Base-by-base conservation (phyloP, 1,140 invertebrate species). In the Drosophila punjabiensis region DNA sequence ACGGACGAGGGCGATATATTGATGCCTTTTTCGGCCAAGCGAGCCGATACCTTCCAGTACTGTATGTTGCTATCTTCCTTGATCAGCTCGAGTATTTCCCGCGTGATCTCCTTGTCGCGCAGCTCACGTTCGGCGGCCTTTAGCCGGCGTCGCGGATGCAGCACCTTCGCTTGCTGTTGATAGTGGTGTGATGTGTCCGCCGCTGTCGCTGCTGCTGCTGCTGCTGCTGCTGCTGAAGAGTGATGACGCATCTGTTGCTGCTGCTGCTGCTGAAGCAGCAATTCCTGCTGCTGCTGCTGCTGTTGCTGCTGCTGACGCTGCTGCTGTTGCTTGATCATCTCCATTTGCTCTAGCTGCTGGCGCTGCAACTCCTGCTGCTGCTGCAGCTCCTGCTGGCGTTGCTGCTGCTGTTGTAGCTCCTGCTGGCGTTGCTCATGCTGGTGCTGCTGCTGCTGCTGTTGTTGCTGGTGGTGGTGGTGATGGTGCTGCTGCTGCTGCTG, bases 61-160 rank as follows among this genome's bases (percentile, higher is more conserved):
- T 93, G 92, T 39, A 93, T 93, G 39, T 93, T 93, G 73, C 87
- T 93, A 52, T 93, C 92, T 80, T 93, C 92, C 61, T 90, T 91
- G 53, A 93, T 93, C 43, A 93, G 76, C 63, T 92, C 90, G 55
- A 93, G 80, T 61, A 93, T 93, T 82, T 93, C 92, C n/a, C 91
- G 84, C 30, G 92, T 93, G n/a, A 93, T 91, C 75, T 93, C 81
- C 69, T 92, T 93, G 75, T 93, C 92, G 48, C 92, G 92, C 50
- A 79, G 61, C 56, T 92, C 89, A 0, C 92, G 84, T 32, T 92
- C 92, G 9, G 91, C 91, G 4, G 92, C 92, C 75, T 93, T 93
- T 0, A 93, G 58, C 1, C 92, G 92, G 37, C 92, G 88, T 18
- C 92, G 83, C 4, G 92, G 89, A 76, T 90, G 88, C 35, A 82